phyloP scores from a whole-genome alignment of 2,797 vertebrate species.

The Lophius americanus region DNA sequence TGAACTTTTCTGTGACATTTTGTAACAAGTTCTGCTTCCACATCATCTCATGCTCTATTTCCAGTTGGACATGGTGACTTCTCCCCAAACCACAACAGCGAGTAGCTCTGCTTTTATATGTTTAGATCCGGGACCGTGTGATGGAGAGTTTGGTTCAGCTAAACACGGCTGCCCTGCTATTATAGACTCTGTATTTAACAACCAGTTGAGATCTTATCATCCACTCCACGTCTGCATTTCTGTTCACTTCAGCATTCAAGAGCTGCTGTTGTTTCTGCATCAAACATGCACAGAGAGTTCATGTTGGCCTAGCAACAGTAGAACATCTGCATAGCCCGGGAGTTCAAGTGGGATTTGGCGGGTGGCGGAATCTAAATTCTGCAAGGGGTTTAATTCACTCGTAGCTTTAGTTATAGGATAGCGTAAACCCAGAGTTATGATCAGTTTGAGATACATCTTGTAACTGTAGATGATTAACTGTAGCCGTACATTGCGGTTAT shows the following conservation, averaged over 20 bases:
- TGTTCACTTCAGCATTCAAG: not conserved
- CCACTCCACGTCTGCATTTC: slow-evolving; percentile 2
- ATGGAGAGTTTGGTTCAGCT: slow-evolving; percentile 5
- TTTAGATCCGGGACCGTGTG: not conserved
- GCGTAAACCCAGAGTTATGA: not conserved
- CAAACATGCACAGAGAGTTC: not conserved
- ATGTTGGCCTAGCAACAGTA: not conserved
- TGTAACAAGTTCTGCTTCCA: too few species aligned
- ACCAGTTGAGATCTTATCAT: slow-evolving; percentile 15
- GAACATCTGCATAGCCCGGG: too few species aligned
- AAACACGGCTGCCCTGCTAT: slow-evolving; percentile 4
- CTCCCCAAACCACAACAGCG: not conserved
- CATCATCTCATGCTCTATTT: too few species aligned
- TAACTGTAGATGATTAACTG: not conserved
- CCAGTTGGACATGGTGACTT: not conserved
- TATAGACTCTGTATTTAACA: slow-evolving; percentile 16
- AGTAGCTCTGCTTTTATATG: slow-evolving; percentile 1
- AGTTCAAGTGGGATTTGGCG: too few species aligned
- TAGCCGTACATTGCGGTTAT: not conserved
- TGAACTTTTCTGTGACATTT: not conserved
- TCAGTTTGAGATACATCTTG: not conserved
- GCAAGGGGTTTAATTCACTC: too few species aligned
- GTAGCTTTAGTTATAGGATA: too few species aligned
- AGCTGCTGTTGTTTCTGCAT: not conserved
- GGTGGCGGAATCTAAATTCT: too few species aligned